phyloP scores from a whole-genome alignment of 2,888 invertebrate species.

The Epiblema foenella region DNA sequence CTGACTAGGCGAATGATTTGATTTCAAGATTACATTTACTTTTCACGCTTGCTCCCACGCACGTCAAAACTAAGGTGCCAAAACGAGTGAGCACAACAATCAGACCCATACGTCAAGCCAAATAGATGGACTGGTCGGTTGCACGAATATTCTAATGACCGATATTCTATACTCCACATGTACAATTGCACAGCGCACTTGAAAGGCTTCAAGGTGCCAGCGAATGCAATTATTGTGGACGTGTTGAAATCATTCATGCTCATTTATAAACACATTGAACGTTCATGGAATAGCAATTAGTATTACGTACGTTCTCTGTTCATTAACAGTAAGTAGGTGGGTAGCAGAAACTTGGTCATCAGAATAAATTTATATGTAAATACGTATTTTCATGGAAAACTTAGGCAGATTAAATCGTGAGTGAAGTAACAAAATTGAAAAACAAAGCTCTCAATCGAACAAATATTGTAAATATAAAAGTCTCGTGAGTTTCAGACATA shows the following conservation, averaged over 20 bases:
- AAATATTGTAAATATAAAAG: too few relatives aligned
- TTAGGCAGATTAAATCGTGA: too few relatives aligned
- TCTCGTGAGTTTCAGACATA: too few relatives aligned
- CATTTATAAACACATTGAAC: slow-evolving; percentile 3
- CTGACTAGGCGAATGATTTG: neutral
- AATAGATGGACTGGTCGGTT: neutral
- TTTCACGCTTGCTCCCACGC: neutral
- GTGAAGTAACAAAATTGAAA: too few relatives aligned
- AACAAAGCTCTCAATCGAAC: too few relatives aligned
- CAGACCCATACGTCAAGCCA: neutral
- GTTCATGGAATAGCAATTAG: slow-evolving; percentile 5
- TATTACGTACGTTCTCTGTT: neutral
- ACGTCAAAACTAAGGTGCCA: neutral
- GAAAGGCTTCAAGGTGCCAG: slow-evolving; percentile 14
- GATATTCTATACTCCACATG: slow-evolving; percentile 21
- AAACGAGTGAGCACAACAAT: neutral
- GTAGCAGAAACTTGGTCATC: neutral
- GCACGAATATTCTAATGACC: slow-evolving; percentile 20
- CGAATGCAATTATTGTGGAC: slow-evolving; percentile 22
- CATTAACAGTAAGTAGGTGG: neutral
- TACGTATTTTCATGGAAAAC: too few relatives aligned
- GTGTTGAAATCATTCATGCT: slow-evolving; percentile 15
- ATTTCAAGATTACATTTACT: neutral
- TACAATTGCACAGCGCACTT: slow-evolving; percentile 19
- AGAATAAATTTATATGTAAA: slow-evolving; percentile 1